Evolutionary conservation across 2,113 vertebrate genomes (phyloP).

Genomic region (Entelurus aequoreus): DNA sequence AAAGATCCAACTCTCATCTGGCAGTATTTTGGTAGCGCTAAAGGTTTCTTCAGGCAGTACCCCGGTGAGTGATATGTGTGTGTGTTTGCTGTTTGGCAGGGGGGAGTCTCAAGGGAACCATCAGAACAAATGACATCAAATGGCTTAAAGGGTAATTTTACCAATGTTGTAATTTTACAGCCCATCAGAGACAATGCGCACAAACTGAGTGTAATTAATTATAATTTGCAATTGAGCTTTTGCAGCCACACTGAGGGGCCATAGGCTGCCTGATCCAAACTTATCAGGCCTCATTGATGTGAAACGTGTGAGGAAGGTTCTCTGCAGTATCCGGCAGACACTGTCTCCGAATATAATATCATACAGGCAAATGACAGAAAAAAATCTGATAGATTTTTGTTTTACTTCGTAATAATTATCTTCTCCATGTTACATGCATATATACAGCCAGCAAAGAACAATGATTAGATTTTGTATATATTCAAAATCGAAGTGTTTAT

Average conservation of each 20-base stretch:
- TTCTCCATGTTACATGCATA: too few relatives aligned
- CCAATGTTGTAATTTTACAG: slow-evolving; percentile 75
- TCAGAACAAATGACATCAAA: slow-evolving; percentile 61
- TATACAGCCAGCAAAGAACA: too few relatives aligned
- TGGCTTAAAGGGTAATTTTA: slow-evolving; percentile 66
- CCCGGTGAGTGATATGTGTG: slow-evolving; percentile 78
- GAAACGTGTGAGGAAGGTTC: slow-evolving; percentile 22
- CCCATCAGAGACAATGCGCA: slow-evolving; percentile 68
- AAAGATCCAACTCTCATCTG: slow-evolving; percentile 94
- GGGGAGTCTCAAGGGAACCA: slow-evolving; percentile 38
- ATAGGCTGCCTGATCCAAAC: slow-evolving; percentile 19
- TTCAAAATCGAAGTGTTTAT: too few relatives aligned
- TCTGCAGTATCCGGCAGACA: slow-evolving; percentile 5
- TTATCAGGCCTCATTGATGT: slow-evolving; percentile 24
- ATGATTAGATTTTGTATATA: too few relatives aligned
- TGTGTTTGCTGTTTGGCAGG: slow-evolving; percentile 15
- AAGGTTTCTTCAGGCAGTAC: slow-evolving; percentile 97
- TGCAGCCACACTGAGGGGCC: slow-evolving; percentile 19
- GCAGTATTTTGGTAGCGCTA: slow-evolving; percentile 98
- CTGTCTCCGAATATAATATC: neutral
- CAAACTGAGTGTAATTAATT: slow-evolving; percentile 63
- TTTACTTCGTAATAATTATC: too few relatives aligned
- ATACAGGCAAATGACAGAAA: too few relatives aligned
- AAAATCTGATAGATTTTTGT: too few relatives aligned
- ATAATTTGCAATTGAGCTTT: slow-evolving; percentile 49